Evolutionary conservation across 2,113 vertebrate genomes (phyloP), one percentile per base, ranked within the genome.

Genomic region (Sorex fumeus): DNA sequence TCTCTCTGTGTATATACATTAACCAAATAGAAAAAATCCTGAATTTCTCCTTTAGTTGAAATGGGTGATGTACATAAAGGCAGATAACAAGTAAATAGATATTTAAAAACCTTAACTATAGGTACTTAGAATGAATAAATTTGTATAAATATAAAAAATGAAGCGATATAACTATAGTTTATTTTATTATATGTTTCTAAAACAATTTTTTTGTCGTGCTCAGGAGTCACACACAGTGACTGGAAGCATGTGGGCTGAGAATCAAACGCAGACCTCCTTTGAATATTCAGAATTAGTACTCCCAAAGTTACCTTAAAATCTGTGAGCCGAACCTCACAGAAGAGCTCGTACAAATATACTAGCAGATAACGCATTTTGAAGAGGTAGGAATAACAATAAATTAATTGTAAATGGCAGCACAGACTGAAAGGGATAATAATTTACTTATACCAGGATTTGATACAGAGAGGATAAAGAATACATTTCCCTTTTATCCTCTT

Each of bases 1-100:
- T 71, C 75, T 53, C 19, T 77, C 10, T 81, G 19, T 18, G 13
- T 62, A 72, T 50, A 60, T 79, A 50, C 71, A 82, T 78, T 90
- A 92, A 75, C 28, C 28, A 50, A 30, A 75, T 11, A 67, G 57
- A 69, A 27, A 92, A 84, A 23, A 95, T 71, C 1, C 32, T 89
- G 27, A 75, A 89, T 12, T 83, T 70, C 27, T 8, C 76, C 74
- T 91, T 76, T 60, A 66, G 2, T 80, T 64, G 4, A 10, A 28
- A 2, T 74, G 86, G 8, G 43, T 45, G 2, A 1, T 47, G 1
- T 8, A 9, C 45, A 84, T 74, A 80, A 76, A 77, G 45, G 43
- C 12, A 87, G 60, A 80, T 76, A 79, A 64, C 43, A 83, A 87
- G 6, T 6, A 86, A 72, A 18, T 67, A 74, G 84, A 50, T 50